Evolutionary conservation across 1,140 invertebrate species (phyloP).

Genomic region (Gerris buenoi): DNA sequence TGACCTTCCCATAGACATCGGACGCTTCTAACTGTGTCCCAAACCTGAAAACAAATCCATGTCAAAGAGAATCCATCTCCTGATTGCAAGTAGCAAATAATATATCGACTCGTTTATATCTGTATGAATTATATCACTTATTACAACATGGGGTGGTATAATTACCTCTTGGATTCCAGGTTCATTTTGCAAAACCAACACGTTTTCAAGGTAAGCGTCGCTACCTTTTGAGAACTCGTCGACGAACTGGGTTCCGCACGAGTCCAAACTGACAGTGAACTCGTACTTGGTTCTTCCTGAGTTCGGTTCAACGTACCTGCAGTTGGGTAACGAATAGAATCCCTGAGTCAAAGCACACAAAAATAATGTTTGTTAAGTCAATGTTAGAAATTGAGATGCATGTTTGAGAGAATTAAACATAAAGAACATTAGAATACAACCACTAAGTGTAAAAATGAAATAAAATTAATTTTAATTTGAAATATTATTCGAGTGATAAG

Average conservation of each 20-base stretch:
- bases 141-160: too few relatives aligned
- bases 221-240: conserved; percentile 56
- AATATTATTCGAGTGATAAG: too few relatives aligned
- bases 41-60: conserved; percentile 38
- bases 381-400: too few relatives aligned
- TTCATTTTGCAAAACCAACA: conserved; percentile 63
- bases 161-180: conserved; percentile 53
- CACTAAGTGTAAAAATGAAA: too few relatives aligned
- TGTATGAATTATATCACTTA: too few relatives aligned
- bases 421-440: background rate
- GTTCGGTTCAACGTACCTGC: conserved; percentile 54
- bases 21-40: conserved; percentile 61
- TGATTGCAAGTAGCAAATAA: too few relatives aligned
- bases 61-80: too few relatives aligned
- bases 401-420: too few relatives aligned
- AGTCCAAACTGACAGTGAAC: conserved; percentile 58
- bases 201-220: conserved; percentile 64
- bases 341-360: too few relatives aligned
- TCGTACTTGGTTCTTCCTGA: conserved; percentile 50
- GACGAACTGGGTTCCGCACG: conserved; percentile 65
- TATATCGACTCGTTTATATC: too few relatives aligned
- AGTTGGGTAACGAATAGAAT: conserved; percentile 49
- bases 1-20: conserved; percentile 70
- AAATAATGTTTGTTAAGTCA: too few relatives aligned
- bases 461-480: too few relatives aligned